Evolutionary conservation across 2,797 vertebrate species (phyloP).

Genomic region (Scarus forsteni): DNA sequence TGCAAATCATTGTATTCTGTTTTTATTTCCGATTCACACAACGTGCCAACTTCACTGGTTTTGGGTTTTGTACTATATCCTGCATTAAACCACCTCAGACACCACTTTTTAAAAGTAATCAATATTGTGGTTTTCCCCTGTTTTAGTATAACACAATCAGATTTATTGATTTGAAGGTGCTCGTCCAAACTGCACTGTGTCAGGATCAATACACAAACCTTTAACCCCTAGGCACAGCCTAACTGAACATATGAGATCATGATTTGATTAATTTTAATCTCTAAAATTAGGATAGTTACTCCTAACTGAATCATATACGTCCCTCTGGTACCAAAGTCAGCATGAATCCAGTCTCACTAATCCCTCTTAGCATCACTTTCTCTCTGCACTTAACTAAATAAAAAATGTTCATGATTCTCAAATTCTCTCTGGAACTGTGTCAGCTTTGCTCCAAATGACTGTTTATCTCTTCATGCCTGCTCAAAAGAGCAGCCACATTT

Average conservation of each 20-base stretch:
- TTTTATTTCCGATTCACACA: too few relatives aligned
- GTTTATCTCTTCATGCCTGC: conserved; percentile 27
- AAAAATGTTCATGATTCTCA: conserved; percentile 30
- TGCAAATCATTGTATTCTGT: too few relatives aligned
- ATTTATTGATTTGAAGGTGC: too few relatives aligned
- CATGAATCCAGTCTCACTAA: conserved; percentile 19
- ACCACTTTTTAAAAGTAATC: too few relatives aligned
- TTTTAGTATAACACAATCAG: too few relatives aligned
- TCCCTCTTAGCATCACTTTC: conserved; percentile 28
- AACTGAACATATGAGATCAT: conserved; percentile 1
- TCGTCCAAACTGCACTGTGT: too few relatives aligned
- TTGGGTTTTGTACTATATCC: too few relatives aligned
- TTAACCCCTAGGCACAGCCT: neutral
- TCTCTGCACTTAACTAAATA: conserved; percentile 28
- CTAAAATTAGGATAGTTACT: conserved; percentile 12
- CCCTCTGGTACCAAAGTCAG: conserved; percentile 12
- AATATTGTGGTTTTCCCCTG: too few relatives aligned
- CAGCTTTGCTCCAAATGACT: conserved; percentile 38
- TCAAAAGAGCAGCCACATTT: conserved; percentile 22
- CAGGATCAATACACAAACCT: too few relatives aligned
- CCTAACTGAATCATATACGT: conserved; percentile 7
- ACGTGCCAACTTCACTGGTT: too few relatives aligned
- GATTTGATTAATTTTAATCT: conserved; percentile 7
- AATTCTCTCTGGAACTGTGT: conserved; percentile 40
- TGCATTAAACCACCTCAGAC: too few relatives aligned